Conservation (phyloP, 2,888 invertebrate species). For the Leptinotarsa juncta region DNA sequence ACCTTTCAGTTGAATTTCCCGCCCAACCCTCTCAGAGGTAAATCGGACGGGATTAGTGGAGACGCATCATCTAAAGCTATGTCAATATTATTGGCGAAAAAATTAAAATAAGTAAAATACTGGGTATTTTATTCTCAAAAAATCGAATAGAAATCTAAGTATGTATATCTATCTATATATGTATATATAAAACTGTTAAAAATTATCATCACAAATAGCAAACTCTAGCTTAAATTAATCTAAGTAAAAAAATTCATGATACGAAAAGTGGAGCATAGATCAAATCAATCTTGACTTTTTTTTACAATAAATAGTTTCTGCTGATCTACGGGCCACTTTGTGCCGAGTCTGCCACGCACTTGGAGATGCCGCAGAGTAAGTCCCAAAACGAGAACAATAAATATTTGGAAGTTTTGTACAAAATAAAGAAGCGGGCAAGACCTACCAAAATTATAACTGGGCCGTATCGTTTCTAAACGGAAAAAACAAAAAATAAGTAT, state of each 20-base stretch:
- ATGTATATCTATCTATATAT: constrained; percentile 51
- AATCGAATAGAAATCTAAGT: constrained; percentile 57
- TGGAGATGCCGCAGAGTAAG: constrained; percentile 9
- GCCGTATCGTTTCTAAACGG: constrained; percentile 13
- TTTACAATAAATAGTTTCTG: constrained; percentile 43
- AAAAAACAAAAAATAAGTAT: constrained; percentile 15
- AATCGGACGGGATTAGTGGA: constrained; percentile 46
- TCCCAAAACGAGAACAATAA: constrained; percentile 18
- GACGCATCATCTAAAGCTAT: constrained; percentile 49
- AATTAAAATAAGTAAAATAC: constrained; percentile 58
- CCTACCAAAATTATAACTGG: constrained; percentile 9
- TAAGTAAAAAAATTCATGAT: constrained; percentile 42
- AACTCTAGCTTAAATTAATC: constrained; percentile 55
- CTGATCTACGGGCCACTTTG: constrained; percentile 36
- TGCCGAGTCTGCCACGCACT: constrained; percentile 11
- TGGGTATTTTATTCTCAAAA: constrained; percentile 58
- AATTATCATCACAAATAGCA: constrained; percentile 62
- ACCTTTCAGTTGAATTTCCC: constrained; percentile 45
- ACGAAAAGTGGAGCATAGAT: constrained; percentile 31
- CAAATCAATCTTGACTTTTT: constrained; percentile 37
- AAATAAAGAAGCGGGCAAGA: constrained; percentile 20
- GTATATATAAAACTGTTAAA: constrained; percentile 60
- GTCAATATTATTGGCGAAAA: constrained; percentile 46
- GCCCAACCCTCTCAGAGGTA: constrained; percentile 31
- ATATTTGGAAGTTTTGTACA: constrained; percentile 16